phyloP scores from a whole-genome alignment of 2,113 vertebrate genomes.

The Potamarius usumacintae region DNA sequence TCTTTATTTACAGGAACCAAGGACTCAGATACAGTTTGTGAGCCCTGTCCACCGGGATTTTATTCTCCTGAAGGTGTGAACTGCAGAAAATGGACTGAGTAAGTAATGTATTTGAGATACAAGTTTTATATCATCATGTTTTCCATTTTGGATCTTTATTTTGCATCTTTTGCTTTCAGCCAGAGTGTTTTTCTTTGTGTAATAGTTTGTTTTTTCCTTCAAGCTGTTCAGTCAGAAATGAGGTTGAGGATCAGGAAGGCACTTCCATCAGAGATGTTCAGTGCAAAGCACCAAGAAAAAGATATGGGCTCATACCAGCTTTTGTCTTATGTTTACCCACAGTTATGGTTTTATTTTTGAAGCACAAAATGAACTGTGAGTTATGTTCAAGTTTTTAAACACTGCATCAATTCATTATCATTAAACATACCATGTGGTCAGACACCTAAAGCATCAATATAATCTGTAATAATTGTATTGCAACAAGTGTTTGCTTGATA shows the following conservation, averaged over 20 bases:
- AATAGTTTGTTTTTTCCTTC: background rate
- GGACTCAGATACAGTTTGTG: too few species aligned
- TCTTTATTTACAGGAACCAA: constrained; percentile 22
- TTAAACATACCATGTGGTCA: background rate
- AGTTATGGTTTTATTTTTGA: background rate
- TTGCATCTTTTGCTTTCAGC: background rate
- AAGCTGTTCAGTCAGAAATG: constrained; percentile 21
- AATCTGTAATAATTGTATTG: background rate
- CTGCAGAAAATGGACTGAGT: constrained; percentile 53
- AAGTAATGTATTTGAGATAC: background rate
- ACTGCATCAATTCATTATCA: background rate
- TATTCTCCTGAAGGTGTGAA: constrained; percentile 48
- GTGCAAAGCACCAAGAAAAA: background rate
- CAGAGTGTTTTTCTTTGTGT: background rate
- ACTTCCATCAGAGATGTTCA: constrained; percentile 36
- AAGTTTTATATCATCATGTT: too few species aligned
- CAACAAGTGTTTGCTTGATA: background rate
- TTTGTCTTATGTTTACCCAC: background rate
- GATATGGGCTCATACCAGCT: background rate
- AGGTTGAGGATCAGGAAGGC: constrained; percentile 24
- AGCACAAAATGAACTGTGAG: background rate
- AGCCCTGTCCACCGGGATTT: constrained; percentile 35
- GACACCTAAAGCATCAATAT: background rate
- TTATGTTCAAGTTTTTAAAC: background rate
- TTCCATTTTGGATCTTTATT: too few species aligned